These are phyloP conservation scores for Xanthia icteritia DNA, from an alignment of 2,888 invertebrate genomes.

Conservation along the genomic window DNA sequence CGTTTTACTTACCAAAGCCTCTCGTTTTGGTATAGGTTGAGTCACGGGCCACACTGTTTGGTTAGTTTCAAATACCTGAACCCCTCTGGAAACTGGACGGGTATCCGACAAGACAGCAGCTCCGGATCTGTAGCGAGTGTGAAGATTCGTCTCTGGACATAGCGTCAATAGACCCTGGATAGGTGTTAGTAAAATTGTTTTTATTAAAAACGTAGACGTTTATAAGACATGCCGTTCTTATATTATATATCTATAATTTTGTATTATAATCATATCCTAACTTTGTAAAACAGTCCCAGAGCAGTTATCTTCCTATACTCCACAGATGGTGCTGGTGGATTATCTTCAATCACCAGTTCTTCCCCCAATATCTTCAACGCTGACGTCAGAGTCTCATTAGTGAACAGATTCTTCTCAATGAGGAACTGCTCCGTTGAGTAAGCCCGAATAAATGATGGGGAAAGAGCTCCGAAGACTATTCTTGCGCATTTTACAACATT, in stretches of 20 bases:
- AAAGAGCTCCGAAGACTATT: slow-evolving; percentile 91
- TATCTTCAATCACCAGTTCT: slow-evolving; percentile 73
- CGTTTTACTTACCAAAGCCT: slow-evolving; percentile 74
- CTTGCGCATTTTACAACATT: slow-evolving; percentile 78
- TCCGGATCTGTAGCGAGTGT: slow-evolving; percentile 86
- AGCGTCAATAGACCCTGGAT: slow-evolving; percentile 89
- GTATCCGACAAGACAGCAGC: slow-evolving; percentile 76
- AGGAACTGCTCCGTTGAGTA: slow-evolving; percentile 87
- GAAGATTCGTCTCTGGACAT: slow-evolving; percentile 82
- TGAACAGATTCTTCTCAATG: slow-evolving; percentile 80
- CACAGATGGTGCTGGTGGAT: slow-evolving; percentile 89
- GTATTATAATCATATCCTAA: slow-evolving; percentile 63
- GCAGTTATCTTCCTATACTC: slow-evolving; percentile 90
- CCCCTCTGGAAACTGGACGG: slow-evolving; percentile 90
- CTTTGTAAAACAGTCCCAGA: slow-evolving; percentile 91
- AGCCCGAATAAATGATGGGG: slow-evolving; percentile 84
- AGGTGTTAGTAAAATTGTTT: background rate
- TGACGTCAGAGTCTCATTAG: slow-evolving; percentile 81
- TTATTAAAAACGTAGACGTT: background rate
- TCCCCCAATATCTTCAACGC: slow-evolving; percentile 71
- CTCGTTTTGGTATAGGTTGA: slow-evolving; percentile 91
- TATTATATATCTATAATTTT: background rate
- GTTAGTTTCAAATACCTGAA: slow-evolving; percentile 91
- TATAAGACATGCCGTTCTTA: too few species aligned
- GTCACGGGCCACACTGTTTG: slow-evolving; percentile 91